Evolutionary conservation across 2,113 vertebrate species (phyloP).

Genomic region (Seriola aureovittata): DNA sequence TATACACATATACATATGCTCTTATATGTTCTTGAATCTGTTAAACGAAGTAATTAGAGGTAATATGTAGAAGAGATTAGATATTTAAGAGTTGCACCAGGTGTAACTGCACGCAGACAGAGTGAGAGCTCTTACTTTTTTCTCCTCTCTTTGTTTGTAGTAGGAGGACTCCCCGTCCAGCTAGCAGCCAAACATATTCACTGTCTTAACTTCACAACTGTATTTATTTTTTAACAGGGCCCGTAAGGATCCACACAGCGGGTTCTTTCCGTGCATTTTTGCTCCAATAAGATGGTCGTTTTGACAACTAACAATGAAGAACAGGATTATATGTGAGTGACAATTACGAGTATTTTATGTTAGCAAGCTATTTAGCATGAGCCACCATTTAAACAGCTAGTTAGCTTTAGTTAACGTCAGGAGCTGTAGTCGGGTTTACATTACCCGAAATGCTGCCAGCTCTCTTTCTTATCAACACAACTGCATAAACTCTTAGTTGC

Average conservation of each 20-base stretch:
- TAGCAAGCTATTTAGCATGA: slow-evolving; percentile 37
- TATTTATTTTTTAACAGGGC: neutral
- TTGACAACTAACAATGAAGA: slow-evolving; percentile 80
- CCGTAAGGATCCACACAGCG: neutral
- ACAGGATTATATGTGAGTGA: slow-evolving; percentile 85
- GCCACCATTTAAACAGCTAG: neutral
- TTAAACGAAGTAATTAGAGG: neutral
- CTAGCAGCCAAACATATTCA: slow-evolving; percentile 22
- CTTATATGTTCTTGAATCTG: no score
- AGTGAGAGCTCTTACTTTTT: neutral
- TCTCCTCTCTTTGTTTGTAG: slow-evolving; percentile 13
- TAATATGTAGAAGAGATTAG: neutral
- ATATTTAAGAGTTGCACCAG: neutral
- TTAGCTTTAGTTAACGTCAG: neutral
- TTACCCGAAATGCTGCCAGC: neutral
- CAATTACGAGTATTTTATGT: neutral
- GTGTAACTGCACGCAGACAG: neutral
- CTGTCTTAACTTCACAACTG: neutral
- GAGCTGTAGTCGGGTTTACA: neutral
- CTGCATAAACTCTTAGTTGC: neutral
- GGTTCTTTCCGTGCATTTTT: neutral
- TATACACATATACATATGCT: neutral
- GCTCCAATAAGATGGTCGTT: slow-evolving; percentile 83
- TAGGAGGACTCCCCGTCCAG: slow-evolving; percentile 7
- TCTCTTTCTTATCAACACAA: neutral